Evolutionary conservation across 2,888 invertebrate species (phyloP).

Genomic region (Leuctra nigra): DNA sequence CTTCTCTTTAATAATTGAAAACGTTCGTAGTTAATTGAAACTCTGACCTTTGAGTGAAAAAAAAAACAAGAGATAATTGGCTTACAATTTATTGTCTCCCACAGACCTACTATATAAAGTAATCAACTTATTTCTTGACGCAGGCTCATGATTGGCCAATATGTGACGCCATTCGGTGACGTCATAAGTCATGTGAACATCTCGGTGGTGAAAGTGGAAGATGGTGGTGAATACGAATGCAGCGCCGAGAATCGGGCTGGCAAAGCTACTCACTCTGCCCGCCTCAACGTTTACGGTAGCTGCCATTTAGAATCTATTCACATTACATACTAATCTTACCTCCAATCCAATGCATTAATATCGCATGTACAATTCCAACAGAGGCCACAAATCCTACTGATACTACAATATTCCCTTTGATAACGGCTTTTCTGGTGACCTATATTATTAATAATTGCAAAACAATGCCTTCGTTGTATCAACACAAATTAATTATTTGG

Average conservation of each 20-base stretch:
- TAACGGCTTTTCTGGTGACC: too few species aligned
- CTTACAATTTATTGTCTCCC: neutral
- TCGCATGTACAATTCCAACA: too few species aligned
- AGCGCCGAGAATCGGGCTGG: conserved; percentile 47
- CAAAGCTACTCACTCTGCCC: conserved; percentile 42
- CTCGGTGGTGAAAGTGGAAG: conserved; percentile 42
- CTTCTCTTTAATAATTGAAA: too few species aligned
- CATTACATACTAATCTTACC: neutral
- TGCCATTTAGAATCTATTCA: neutral
- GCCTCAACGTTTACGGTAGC: conserved; percentile 52
- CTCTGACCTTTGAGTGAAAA: too few species aligned
- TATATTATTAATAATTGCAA: too few species aligned
- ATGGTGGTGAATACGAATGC: conserved; percentile 50
- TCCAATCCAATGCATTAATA: too few species aligned
- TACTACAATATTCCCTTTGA: too few species aligned
- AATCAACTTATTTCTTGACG: conserved; percentile 21
- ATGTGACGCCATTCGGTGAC: conserved; percentile 45
- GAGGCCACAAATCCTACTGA: too few species aligned
- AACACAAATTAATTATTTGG: too few species aligned
- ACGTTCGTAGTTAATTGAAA: too few species aligned
- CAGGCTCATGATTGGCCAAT: conserved; percentile 45
- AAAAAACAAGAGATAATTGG: too few species aligned
- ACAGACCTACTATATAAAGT: neutral
- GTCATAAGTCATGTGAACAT: conserved; percentile 47
- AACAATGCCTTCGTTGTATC: too few species aligned